A percentile compares a stretch with the other conserved stretches of the same genome.
Conservation (phyloP, 2,113 vertebrate species). For the Alaudala cheleensis region DNA sequence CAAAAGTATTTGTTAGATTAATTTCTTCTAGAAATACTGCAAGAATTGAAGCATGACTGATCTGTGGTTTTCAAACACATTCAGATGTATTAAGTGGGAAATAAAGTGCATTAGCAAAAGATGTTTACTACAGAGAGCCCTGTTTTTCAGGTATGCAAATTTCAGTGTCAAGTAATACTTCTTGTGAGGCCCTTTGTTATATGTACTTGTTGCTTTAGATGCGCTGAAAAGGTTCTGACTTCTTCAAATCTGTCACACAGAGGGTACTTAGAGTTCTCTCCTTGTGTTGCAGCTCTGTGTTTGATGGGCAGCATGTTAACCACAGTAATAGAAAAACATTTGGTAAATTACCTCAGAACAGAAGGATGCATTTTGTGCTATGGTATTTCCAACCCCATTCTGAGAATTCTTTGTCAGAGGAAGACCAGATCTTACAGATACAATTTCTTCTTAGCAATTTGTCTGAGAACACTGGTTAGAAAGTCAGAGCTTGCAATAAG, state of each 20-base stretch:
- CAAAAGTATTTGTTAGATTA: background rate
- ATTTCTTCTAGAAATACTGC: background rate
- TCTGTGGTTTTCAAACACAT: background rate
- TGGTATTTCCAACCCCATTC: background rate
- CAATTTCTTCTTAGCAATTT: background rate
- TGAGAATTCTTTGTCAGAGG: background rate
- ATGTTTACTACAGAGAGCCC: background rate
- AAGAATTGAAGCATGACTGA: background rate
- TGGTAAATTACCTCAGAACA: background rate
- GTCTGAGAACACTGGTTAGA: background rate
- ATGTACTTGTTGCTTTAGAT: background rate
- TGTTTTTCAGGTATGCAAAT: background rate
- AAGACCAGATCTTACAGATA: background rate
- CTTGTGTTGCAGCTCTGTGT: background rate
- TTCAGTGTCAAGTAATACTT: background rate
- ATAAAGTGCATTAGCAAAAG: background rate
- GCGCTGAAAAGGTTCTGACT: background rate
- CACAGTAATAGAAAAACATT: background rate
- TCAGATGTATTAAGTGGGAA: background rate
- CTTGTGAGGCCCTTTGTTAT: background rate
- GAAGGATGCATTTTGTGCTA: background rate
- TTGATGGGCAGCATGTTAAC: background rate
- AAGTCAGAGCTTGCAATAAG: background rate
- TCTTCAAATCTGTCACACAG: background rate
- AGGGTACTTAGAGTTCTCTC: background rate